phyloP scores from a whole-genome alignment of 2,113 vertebrate species.

The Hippocampus zosterae region DNA sequence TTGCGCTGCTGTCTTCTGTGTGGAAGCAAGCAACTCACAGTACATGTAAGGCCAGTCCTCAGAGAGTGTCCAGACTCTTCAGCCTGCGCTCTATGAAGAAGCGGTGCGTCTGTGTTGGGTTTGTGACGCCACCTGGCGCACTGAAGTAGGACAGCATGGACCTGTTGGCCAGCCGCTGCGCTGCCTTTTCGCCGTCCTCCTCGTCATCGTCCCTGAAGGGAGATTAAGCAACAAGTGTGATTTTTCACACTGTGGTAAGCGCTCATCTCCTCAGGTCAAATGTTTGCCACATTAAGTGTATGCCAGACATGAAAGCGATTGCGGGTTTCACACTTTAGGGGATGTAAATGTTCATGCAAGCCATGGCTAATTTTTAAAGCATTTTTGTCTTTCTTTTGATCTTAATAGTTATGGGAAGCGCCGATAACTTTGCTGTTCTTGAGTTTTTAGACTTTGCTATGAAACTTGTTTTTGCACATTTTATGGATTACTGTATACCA shows the following conservation, averaged over 20 bases:
- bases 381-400: not conserved
- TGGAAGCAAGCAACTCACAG: not conserved
- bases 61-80: conserved; percentile 66
- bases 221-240: conserved; percentile 12
- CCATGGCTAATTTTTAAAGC: conserved; percentile 6
- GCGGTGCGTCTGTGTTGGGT: conserved; percentile 67
- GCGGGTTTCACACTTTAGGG: conserved; percentile 11
- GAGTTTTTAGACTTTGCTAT: not conserved
- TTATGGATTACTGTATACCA: not conserved
- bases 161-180: conserved; percentile 63
- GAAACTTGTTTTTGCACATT: not conserved
- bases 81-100: conserved; percentile 83
- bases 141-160: conserved; percentile 77
- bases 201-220: conserved; percentile 76
- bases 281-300: conserved; percentile 22
- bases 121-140: conserved; percentile 33
- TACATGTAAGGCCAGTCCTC: conserved; percentile 19
- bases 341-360: not conserved
- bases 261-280: conserved; percentile 13
- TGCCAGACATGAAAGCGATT: conserved; percentile 11
- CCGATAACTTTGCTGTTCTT: not conserved
- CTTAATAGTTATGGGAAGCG: not conserved
- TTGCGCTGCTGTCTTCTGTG: not conserved
- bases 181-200: conserved; percentile 64
- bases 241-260: conserved; percentile 5